phyloP scores from a whole-genome alignment of 2,113 vertebrate species.

The Urocynchramus pylzowi region DNA sequence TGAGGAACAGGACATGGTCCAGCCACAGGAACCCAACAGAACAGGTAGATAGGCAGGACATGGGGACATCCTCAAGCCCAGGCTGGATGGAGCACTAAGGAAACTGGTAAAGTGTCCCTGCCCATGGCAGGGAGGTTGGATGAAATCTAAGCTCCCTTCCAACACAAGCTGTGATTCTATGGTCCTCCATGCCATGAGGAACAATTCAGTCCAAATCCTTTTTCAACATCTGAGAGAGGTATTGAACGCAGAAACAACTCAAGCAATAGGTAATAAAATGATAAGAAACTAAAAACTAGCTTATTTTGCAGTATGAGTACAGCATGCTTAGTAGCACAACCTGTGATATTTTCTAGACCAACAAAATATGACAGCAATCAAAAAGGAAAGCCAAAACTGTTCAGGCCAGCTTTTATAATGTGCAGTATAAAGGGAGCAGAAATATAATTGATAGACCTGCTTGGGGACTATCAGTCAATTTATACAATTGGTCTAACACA shows the following conservation, averaged over 20 bases:
- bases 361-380: neutral
- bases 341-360: neutral
- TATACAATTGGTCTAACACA: conserved; percentile 14
- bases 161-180: neutral
- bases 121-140: neutral
- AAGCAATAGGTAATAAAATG: neutral
- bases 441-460: conserved; percentile 1
- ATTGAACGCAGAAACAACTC: neutral
- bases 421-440: neutral
- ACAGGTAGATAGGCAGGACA: neutral
- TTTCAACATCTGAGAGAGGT: neutral
- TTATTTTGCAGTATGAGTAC: neutral
- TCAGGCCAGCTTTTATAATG: neutral
- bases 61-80: neutral
- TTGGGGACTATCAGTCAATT: conserved; percentile 18
- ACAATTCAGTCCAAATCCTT: neutral
- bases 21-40: neutral
- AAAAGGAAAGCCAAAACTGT: neutral
- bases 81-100: neutral
- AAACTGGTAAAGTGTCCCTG: too few relatives aligned
- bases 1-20: neutral
- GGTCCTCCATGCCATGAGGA: neutral
- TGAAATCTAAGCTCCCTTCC: neutral
- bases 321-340: neutral
- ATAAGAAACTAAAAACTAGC: neutral